Base-by-base conservation (phyloP, 1,140 invertebrate species). In the Polypedilum vanderplanki region DNA sequence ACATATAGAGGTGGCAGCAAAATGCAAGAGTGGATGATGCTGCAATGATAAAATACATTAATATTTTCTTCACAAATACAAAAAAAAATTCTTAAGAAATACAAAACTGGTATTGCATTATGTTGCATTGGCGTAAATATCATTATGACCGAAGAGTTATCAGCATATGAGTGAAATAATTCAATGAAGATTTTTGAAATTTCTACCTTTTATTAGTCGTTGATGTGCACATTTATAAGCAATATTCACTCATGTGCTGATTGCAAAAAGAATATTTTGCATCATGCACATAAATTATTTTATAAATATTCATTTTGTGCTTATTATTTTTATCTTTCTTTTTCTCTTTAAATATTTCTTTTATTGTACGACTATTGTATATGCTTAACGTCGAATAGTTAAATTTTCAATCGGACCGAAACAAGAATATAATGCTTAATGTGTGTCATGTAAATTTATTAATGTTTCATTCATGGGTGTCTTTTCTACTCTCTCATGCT, bases 321-420 rank as follows among this genome's bases (percentile, higher is more conserved):
- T 70, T 70, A 33, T 22, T 70, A 18, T 8, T 70, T 7, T 70
- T 20, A 9, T 18, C 17, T 70, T 67, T 67, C 17, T 22, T 9
- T 70, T 70, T 20, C 18, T 70, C 7, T 33, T 33, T 33, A 5
- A 33, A 57, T 8, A 17, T 57, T 18, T 20, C 7, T 70, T 70
- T 70, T 70, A 20, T 22, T 70, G 17, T 70, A 57, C n/a, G 12
- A 57, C 46, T 57, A 57, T 57, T 57, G 46, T 57, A 57, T 12
- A 57, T n/a, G n/a, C n/a, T 57, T 18, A 33, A 33, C 24, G 65
- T 70, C 20, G 65, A 70, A 7, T 33, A 33, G 65, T 70, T 18
- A 70, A 70, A 70, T 70, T 70, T 18, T 70, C 65, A 70, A 70
- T 70, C 20, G 65, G 65, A 20, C 65, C 65, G 20, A 70, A 70